Conservation (phyloP, 2,797 vertebrate genomes). For the Parambassis ranga region DNA sequence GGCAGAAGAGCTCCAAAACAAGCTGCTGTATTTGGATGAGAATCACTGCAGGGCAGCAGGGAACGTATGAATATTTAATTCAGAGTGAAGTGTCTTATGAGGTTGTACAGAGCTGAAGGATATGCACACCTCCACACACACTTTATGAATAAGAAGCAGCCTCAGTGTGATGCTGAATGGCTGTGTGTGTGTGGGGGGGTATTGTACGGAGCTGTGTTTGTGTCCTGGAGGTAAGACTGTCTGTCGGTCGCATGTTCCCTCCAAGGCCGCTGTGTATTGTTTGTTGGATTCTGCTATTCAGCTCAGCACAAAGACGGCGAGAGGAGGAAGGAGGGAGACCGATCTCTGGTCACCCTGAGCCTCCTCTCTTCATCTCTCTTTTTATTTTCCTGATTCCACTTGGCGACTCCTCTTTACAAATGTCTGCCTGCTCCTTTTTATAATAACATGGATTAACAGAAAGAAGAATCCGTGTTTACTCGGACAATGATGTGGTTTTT, state of each 20-base stretch:
- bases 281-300: slow-evolving; percentile 8
- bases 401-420: not conserved
- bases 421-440: not conserved
- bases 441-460: not conserved
- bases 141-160: too few species aligned
- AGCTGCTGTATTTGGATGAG: too few species aligned
- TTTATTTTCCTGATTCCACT: not conserved
- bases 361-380: not conserved
- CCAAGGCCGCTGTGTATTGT: slow-evolving; percentile 25
- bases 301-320: not conserved
- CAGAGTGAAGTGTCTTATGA: too few species aligned
- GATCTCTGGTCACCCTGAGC: not conserved
- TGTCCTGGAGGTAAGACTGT: not conserved
- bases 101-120: too few species aligned
- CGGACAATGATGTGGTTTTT: not conserved
- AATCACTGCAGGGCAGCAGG: too few species aligned
- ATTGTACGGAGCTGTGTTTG: not conserved
- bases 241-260: not conserved
- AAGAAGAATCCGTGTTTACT: not conserved
- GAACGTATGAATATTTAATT: too few species aligned
- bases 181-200: not conserved
- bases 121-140: too few species aligned
- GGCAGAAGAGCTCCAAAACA: too few species aligned
- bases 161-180: too few species aligned
- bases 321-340: not conserved